phyloP scores from a whole-genome alignment of 2,113 vertebrate genomes.

The Tapirus terrestris region DNA sequence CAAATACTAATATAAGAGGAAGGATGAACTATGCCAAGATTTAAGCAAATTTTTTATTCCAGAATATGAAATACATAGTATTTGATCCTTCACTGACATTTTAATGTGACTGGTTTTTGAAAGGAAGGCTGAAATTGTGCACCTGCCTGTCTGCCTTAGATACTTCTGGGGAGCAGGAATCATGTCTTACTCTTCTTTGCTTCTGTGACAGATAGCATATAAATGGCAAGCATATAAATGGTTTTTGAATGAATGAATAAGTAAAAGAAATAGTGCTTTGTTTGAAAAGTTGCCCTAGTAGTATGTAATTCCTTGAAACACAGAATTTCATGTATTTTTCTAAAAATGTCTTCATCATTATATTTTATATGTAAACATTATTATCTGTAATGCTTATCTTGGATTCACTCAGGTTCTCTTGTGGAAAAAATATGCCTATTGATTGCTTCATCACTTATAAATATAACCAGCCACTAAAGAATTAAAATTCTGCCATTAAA shows the following conservation, averaged over 20 bases:
- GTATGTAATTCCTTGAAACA: conserved; percentile 20
- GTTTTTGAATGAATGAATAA: conserved; percentile 37
- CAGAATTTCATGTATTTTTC: conserved; percentile 43
- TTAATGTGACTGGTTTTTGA: not conserved
- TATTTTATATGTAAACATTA: conserved; percentile 16
- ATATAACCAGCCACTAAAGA: not conserved
- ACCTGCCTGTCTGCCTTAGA: not conserved
- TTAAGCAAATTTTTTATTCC: not conserved
- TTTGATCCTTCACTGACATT: conserved; percentile 20
- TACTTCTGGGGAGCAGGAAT: not conserved
- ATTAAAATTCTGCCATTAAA: conserved; percentile 41
- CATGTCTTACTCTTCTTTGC: not conserved
- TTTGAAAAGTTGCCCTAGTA: conserved; percentile 37
- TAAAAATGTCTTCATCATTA: not conserved
- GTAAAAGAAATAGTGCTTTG: conserved; percentile 20
- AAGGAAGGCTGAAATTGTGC: not conserved
- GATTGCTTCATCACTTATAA: not conserved
- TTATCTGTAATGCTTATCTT: conserved; percentile 49
- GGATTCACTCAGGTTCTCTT: not conserved
- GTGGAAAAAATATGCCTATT: not conserved
- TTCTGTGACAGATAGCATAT: not conserved
- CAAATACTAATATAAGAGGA: not conserved
- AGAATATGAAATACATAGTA: not conserved
- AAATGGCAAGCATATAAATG: not conserved
- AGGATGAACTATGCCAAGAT: not conserved